phyloP scores from a whole-genome alignment of 2,797 vertebrate species.

The Rhodeus uyekii region DNA sequence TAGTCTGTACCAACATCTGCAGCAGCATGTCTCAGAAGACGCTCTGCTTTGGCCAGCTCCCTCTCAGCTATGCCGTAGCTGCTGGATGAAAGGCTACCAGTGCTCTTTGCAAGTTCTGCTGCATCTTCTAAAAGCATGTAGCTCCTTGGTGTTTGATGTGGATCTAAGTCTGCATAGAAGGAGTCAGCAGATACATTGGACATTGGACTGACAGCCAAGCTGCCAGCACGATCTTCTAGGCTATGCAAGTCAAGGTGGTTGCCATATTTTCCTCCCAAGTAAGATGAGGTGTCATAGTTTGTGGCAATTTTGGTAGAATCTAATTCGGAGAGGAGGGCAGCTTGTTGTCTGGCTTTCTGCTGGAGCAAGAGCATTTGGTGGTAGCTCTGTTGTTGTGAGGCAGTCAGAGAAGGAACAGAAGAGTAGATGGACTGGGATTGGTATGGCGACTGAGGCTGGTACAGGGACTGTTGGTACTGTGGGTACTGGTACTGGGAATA shows the following conservation, averaged over 20 bases:
- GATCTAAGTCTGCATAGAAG: conserved; percentile 92
- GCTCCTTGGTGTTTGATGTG: conserved; percentile 85
- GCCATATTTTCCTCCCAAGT: conserved; percentile 85
- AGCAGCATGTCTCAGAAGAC: conserved; percentile 84
- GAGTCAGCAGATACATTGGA: conserved; percentile 93
- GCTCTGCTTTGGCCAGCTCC: conserved; percentile 93
- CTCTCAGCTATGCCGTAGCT: conserved; percentile 94
- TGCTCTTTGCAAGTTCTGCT: conserved; percentile 90
- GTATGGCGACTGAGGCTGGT: conserved; percentile 89
- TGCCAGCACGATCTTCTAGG: conserved; percentile 85
- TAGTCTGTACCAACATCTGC: conserved; percentile 92
- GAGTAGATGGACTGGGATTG: conserved; percentile 96
- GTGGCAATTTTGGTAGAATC: conserved; percentile 87
- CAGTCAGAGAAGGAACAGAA: conserved; percentile 91
- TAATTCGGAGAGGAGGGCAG: conserved; percentile 87
- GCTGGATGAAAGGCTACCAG: conserved; percentile 82
- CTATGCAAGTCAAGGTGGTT: conserved; percentile 93
- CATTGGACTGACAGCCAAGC: conserved; percentile 91
- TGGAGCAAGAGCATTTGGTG: conserved; percentile 93
- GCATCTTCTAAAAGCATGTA: conserved; percentile 96
- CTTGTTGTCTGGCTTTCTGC: conserved; percentile 91
- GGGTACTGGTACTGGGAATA: conserved; percentile 93
- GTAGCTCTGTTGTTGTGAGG: conserved; percentile 87
- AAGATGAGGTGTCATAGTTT: conserved; percentile 85
- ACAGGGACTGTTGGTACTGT: conserved; percentile 87